Percentiles rank a stretch among this genome's conserved stretches.
Conservation (phyloP, 2,888 invertebrate genomes). For the Megastigmus dorsalis region DNA sequence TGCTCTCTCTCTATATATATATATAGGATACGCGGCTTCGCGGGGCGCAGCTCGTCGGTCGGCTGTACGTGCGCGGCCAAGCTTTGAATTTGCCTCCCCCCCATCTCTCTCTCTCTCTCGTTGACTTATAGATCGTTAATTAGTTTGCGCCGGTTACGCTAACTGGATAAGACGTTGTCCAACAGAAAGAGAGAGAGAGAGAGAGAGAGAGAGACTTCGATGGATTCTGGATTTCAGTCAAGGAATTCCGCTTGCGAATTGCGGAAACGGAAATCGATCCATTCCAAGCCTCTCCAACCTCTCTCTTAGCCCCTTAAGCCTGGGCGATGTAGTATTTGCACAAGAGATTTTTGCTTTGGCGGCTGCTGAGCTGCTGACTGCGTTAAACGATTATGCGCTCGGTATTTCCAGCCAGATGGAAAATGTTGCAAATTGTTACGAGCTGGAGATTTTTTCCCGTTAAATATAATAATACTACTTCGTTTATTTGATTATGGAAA, state of each 20-base stretch:
- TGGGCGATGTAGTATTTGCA: slow-evolving; percentile 17
- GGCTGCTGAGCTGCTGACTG: slow-evolving; percentile 8
- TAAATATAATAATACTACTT: too few species aligned
- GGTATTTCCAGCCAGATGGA: too few species aligned
- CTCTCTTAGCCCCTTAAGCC: neutral
- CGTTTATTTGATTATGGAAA: too few species aligned
- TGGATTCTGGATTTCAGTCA: slow-evolving; percentile 40
- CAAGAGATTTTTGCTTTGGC: slow-evolving; percentile 28
- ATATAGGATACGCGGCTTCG: too few species aligned
- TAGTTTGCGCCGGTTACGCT: slow-evolving; percentile 62
- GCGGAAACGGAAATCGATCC: slow-evolving; percentile 47
- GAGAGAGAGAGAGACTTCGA: neutral
- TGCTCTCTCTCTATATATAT: too few species aligned
- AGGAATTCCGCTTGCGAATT: slow-evolving; percentile 45
- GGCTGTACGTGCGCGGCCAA: slow-evolving; percentile 57
- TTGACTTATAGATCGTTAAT: slow-evolving; percentile 65
- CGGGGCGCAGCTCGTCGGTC: slow-evolving; percentile 61
- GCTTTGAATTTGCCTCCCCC: slow-evolving; percentile 58
- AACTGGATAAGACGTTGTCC: slow-evolving; percentile 60
- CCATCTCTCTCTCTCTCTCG: slow-evolving; percentile 45
- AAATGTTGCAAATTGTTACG: too few species aligned
- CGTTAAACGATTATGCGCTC: slow-evolving; percentile 29
- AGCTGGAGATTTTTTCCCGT: too few species aligned
- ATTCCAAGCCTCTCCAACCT: neutral
- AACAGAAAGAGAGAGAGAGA: neutral